These are phyloP conservation scores for Phragmatobia fuliginosa DNA, from an alignment of 2,888 invertebrate genomes.

Conservation along the genomic window DNA sequence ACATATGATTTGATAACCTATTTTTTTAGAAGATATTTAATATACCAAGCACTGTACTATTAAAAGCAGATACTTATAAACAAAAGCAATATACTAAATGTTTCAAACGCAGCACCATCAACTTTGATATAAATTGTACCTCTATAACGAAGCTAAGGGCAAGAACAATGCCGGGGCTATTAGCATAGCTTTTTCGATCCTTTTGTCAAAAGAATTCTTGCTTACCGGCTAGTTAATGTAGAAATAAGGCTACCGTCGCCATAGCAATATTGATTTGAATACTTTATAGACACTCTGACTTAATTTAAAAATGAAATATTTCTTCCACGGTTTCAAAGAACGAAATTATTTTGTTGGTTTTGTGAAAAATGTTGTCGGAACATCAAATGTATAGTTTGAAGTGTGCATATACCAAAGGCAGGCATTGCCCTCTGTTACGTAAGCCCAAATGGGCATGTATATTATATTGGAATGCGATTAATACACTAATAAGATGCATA, in stretches of 20 bases:
- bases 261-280: constrained; percentile 25
- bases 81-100: background rate
- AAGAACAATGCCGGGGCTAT: constrained; percentile 32
- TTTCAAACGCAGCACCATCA: constrained; percentile 13
- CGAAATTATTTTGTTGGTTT: background rate
- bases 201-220: constrained; percentile 17
- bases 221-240: constrained; percentile 9
- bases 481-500: too few relatives aligned
- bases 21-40: too few relatives aligned
- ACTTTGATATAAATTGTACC: constrained; percentile 41
- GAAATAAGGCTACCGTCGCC: constrained; percentile 12
- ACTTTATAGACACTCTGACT: background rate
- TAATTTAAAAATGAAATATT: background rate
- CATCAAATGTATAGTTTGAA: too few relatives aligned
- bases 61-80: too few relatives aligned
- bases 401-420: too few relatives aligned
- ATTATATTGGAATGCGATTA: too few relatives aligned
- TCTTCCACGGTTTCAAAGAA: background rate
- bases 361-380: too few relatives aligned
- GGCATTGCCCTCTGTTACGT: too few relatives aligned
- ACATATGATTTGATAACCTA: too few relatives aligned
- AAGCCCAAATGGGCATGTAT: too few relatives aligned
- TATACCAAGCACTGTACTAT: too few relatives aligned
- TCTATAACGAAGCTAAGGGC: constrained; percentile 30
- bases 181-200: constrained; percentile 27